Conservation (phyloP, 2,113 vertebrate species). For the Pygoscelis antarcticus region DNA sequence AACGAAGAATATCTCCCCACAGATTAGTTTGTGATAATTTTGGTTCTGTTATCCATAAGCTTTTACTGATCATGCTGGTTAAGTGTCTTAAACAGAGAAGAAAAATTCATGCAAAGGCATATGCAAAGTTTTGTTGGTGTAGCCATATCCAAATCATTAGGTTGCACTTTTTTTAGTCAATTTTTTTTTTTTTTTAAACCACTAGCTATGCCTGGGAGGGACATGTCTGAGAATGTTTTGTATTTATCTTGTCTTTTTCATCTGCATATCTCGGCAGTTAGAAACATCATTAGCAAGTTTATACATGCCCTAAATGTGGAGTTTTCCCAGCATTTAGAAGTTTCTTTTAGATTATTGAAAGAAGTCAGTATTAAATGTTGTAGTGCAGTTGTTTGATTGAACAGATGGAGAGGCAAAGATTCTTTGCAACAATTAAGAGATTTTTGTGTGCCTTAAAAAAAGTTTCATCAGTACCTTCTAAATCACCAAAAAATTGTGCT, state of each 20-base stretch:
- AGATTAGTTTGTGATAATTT: background rate
- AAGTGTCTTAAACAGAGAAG: background rate
- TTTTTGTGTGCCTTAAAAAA: background rate
- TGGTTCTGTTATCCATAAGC: background rate
- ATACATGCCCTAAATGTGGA: background rate
- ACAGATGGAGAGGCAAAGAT: background rate
- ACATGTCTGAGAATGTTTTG: background rate
- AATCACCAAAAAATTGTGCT: background rate
- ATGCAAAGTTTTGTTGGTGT: background rate
- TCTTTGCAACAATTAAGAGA: background rate
- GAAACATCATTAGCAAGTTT: background rate
- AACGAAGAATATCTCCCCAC: background rate
- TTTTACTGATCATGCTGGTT: background rate
- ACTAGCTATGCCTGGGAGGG: background rate
- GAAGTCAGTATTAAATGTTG: background rate
- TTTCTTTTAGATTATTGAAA: background rate
- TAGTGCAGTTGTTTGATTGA: background rate
- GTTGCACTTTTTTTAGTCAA: background rate
- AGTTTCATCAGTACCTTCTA: background rate
- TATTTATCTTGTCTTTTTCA: constrained; percentile 14
- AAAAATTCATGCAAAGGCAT: background rate
- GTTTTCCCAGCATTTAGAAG: background rate
- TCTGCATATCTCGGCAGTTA: constrained; percentile 3
- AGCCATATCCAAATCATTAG: background rate
- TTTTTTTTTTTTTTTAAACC: background rate